Evolutionary conservation across 1,140 invertebrate species (phyloP).

Genomic region (Berghia stephanieae): DNA sequence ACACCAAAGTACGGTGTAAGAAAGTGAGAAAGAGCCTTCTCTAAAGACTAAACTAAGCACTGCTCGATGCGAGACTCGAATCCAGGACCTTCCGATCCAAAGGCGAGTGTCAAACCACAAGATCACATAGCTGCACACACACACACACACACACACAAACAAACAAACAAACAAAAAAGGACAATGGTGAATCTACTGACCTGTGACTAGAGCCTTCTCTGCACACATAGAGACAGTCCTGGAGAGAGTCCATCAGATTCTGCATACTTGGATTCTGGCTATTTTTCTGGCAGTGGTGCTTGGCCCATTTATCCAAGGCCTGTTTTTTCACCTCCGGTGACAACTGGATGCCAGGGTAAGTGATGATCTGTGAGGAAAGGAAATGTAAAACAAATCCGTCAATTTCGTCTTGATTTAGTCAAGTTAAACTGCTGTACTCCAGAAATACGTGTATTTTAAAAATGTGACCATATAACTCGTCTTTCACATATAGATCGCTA

Average conservation of each 20-base stretch:
- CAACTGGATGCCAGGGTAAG: conserved; percentile 28
- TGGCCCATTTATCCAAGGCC: conserved; percentile 32
- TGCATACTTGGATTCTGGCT: conserved; percentile 13
- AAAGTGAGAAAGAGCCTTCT: too few relatives aligned
- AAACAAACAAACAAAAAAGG: neutral
- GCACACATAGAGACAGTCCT: conserved; percentile 36
- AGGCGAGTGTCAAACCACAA: too few relatives aligned
- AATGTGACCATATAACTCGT: neutral
- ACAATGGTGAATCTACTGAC: neutral
- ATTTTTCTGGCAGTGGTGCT: conserved; percentile 21
- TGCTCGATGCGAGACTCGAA: too few relatives aligned
- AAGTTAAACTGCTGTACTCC: neutral
- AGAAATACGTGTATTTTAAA: neutral
- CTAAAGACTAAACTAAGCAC: too few relatives aligned
- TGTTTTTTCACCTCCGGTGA: conserved; percentile 29
- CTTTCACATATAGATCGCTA: neutral
- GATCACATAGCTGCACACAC: too few relatives aligned
- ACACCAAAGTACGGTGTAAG: too few relatives aligned
- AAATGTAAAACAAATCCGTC: neutral
- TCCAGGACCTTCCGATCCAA: too few relatives aligned
- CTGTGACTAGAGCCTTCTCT: conserved; percentile 33
- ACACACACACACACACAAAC: too few relatives aligned
- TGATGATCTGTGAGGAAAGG: conserved; percentile 26
- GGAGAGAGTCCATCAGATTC: conserved; percentile 34
- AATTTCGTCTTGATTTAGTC: neutral